Base-by-base conservation (phyloP, 2,888 invertebrate species). In the Drosophila limbata region DNA sequence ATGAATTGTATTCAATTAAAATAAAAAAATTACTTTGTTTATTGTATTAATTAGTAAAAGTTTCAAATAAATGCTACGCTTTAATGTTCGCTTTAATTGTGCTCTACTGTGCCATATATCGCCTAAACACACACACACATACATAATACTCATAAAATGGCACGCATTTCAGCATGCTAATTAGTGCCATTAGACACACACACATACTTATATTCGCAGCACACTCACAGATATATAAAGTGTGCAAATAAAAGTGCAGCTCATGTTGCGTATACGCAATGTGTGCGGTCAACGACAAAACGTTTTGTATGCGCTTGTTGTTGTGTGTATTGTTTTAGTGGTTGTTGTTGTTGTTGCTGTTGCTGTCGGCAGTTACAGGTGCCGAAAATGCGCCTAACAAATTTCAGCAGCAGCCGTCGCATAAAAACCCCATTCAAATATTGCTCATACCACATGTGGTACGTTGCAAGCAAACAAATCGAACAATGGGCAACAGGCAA, bases 241-340 rank as follows among this genome's bases (percentile, higher is more conserved):
- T 31, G 39, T 53, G 40, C 50, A 55, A 15, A 44, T 35, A 61
- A 55, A 53, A 40, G 25, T 51, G 51, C 31, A 40, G 37, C 51
- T 47, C 50, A 77, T 55, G 69, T 67, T 87, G 77, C 79, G 81
- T 75, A 80, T 75, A 83, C 78, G 85, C 79, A 53, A 57, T 50
- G 73, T 70, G 57, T 50, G 61, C 48, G 57, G 44, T 55, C 57
- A 67, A 45, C 53, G 33, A 17, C 52, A 62, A 63, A 64, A 61
- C 56, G 47, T 60, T 67, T 73, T 62, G 28, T 45, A 19, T 40
- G 40, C 44, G 50, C 11, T 47, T 55, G 59, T 55, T 57, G 50
- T 42, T 55, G 35, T 37, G 25, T 13, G 35, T 37, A 17, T 13
- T 31, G 40, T 37, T 51, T 35, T 42, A 31, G 21, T n/a, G 44